Conservation (phyloP, 23 tunicate species). For the Styela clava region DNA sequence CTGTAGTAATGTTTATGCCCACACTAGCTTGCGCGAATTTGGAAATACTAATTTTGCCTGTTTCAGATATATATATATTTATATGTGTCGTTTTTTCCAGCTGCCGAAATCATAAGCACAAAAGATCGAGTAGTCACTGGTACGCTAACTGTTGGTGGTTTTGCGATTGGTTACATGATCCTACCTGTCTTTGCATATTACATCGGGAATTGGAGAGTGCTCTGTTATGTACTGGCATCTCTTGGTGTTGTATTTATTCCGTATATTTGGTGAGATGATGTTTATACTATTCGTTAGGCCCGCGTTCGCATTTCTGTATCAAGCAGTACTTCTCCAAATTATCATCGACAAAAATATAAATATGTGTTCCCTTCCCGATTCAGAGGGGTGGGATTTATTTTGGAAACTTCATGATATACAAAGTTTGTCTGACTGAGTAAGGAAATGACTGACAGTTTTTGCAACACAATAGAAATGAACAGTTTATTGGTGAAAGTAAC, state of each 20-base stretch:
- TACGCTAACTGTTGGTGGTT: conserved; percentile 50
- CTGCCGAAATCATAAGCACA: conserved; percentile 42
- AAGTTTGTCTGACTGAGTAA: too few species aligned
- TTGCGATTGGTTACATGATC: conserved; percentile 67
- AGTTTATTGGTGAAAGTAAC: too few species aligned
- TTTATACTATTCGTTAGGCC: background rate
- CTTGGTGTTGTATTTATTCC: conserved; percentile 51
- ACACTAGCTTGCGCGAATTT: too few species aligned
- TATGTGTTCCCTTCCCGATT: too few species aligned
- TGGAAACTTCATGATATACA: too few species aligned
- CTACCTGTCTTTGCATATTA: conserved; percentile 54
- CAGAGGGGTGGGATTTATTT: too few species aligned
- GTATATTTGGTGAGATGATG: conserved; percentile 39
- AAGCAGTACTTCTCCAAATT: background rate
- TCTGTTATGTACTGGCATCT: conserved; percentile 32
- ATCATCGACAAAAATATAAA: background rate
- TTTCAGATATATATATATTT: too few species aligned
- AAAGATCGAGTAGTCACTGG: conserved; percentile 43
- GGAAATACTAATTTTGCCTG: too few species aligned
- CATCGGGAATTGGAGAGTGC: conserved; percentile 42
- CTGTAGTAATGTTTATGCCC: too few species aligned
- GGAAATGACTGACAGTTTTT: too few species aligned
- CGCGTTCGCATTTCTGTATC: background rate
- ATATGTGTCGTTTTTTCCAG: conserved; percentile 23
- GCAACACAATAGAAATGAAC: too few species aligned